Percentiles rank a stretch among this genome's conserved stretches.
Conservation (phyloP, 2,797 vertebrate genomes). For the Acipenser oxyrinchus region DNA sequence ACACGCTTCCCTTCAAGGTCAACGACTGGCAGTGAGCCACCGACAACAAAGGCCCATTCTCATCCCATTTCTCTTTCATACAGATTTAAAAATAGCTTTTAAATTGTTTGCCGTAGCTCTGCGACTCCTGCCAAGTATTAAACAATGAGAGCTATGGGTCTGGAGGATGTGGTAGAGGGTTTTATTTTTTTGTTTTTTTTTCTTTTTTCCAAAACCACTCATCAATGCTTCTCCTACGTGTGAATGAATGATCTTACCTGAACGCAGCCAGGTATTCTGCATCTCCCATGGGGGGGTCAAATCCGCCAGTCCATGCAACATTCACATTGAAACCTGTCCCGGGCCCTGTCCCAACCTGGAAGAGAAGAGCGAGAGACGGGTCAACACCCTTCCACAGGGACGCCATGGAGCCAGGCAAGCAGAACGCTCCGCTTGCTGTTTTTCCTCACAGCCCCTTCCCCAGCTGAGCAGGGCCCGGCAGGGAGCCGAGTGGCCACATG, state of each 20-base stretch:
- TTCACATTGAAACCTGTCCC: slow-evolving; percentile 91
- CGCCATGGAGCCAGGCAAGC: background rate
- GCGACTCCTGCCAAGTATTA: slow-evolving; percentile 24
- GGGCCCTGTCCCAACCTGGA: slow-evolving; percentile 76
- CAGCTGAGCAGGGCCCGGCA: background rate
- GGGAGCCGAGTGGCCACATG: background rate
- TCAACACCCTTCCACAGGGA: background rate
- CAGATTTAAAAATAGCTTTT: slow-evolving; percentile 30
- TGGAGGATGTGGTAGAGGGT: background rate
- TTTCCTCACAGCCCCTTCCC: background rate
- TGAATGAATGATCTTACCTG: slow-evolving; percentile 55
- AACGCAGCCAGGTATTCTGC: slow-evolving; percentile 91
- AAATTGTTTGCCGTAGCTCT: slow-evolving; percentile 34
- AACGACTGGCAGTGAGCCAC: too few relatives aligned
- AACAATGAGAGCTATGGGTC: slow-evolving; percentile 11
- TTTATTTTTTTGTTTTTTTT: slow-evolving; percentile 7
- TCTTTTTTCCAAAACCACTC: background rate
- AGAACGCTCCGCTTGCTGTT: background rate
- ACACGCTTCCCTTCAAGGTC: too few relatives aligned
- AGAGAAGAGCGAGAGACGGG: too few relatives aligned
- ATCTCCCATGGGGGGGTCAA: slow-evolving; percentile 93
- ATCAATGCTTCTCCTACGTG: slow-evolving; percentile 1
- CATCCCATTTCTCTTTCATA: background rate
- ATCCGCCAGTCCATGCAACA: slow-evolving; percentile 83
- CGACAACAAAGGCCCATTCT: too few relatives aligned